Evolutionary conservation across 2,888 invertebrate genomes (phyloP).

Genomic region (Ametastegia equiseti): DNA sequence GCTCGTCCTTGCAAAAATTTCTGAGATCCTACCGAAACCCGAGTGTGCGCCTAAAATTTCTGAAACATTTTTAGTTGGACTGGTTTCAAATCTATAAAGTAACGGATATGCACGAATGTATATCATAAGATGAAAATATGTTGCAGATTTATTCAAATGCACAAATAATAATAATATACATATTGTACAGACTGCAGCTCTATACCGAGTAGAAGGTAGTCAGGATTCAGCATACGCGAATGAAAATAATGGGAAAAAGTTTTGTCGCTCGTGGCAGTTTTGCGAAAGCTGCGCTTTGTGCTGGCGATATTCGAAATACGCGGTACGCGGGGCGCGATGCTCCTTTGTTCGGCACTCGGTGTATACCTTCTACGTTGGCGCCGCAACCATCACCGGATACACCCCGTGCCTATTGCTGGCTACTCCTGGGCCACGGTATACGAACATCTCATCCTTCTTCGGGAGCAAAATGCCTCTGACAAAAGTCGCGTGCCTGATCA

Average conservation of each 20-base stretch:
- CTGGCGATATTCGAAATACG: slow-evolving; percentile 42
- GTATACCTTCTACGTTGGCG: slow-evolving; percentile 24
- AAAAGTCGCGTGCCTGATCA: slow-evolving; percentile 44
- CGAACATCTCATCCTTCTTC: slow-evolving; percentile 21
- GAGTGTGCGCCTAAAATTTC: background rate
- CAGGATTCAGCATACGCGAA: slow-evolving; percentile 15
- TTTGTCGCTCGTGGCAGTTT: background rate
- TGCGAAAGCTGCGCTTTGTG: slow-evolving; percentile 38
- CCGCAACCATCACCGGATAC: slow-evolving; percentile 31
- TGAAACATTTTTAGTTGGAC: background rate
- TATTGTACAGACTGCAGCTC: background rate
- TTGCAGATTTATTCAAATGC: background rate
- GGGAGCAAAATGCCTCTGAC: slow-evolving; percentile 37
- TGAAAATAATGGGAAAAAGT: slow-evolving; percentile 30
- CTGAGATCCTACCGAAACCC: background rate
- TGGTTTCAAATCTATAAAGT: no score
- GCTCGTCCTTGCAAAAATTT: background rate
- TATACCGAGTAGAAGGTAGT: background rate
- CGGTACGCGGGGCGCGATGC: slow-evolving; percentile 46
- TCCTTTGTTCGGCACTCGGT: slow-evolving; percentile 45
- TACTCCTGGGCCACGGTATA: background rate
- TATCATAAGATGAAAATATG: background rate
- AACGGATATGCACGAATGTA: background rate
- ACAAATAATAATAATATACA: background rate
- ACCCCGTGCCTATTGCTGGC: slow-evolving; percentile 8